Evolutionary conservation across 92 coral and sea anemone genomes (phyloP).

Genomic region (Actinostola sp.): DNA sequence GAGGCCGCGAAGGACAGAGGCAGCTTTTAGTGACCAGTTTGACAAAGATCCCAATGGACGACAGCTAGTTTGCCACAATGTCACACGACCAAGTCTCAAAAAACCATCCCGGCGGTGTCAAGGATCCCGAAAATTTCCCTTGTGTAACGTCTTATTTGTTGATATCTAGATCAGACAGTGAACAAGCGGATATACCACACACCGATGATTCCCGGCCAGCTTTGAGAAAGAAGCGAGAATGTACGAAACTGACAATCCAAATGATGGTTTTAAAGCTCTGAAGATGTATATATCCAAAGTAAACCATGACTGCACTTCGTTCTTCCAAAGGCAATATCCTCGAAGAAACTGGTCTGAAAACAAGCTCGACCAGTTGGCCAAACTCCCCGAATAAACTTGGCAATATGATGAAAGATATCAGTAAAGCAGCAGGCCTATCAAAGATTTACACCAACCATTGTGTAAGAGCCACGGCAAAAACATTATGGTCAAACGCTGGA

Average conservation of each 20-base stretch:
- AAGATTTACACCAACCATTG: constrained; percentile 44
- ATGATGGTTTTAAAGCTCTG: constrained; percentile 49
- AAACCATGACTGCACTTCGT: constrained; percentile 35
- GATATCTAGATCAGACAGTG: too few relatives aligned
- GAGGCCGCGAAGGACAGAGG: too few relatives aligned
- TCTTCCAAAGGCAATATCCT: too few relatives aligned
- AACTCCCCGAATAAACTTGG: constrained; percentile 44
- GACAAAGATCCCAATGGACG: constrained; percentile 44
- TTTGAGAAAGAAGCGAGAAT: constrained; percentile 44
- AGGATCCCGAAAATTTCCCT: constrained; percentile 22
- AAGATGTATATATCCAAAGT: constrained; percentile 46
- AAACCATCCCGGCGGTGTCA: constrained; percentile 59
- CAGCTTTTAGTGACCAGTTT: too few relatives aligned
- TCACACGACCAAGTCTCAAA: constrained; percentile 57
- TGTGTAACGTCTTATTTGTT: too few relatives aligned
- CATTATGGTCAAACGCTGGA: constrained; percentile 53
- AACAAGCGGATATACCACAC: too few relatives aligned
- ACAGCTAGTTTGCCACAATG: constrained; percentile 38
- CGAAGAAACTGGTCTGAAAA: too few relatives aligned
- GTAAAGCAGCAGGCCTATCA: constrained; percentile 33
- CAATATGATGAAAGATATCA: constrained; percentile 53
- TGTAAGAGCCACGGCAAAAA: constrained; percentile 52
- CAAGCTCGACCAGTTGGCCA: constrained; percentile 35
- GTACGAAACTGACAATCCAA: constrained; percentile 39
- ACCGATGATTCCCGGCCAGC: too few relatives aligned